These are phyloP conservation scores for Scomber scombrus DNA, from an alignment of 2,113 vertebrate species.

Conservation along the genomic window DNA sequence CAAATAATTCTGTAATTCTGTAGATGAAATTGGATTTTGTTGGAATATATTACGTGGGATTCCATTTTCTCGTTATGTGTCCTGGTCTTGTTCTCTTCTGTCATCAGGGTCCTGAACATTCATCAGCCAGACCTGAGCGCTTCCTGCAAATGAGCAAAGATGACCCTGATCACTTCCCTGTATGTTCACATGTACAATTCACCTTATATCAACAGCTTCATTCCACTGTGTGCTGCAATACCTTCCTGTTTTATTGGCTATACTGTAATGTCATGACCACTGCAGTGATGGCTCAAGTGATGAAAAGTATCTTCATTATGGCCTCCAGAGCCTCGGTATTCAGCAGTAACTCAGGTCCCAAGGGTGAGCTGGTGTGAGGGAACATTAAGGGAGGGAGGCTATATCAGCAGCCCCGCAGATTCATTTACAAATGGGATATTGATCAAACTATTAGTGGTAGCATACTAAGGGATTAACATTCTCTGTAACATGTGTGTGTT, in stretches of 20 bases:
- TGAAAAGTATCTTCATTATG: conserved; percentile 66
- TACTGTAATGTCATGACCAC: conserved; percentile 23
- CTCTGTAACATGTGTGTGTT: conserved; percentile 4
- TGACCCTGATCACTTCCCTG: conserved; percentile 91
- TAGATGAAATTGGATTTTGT: too few species aligned
- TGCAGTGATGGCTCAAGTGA: conserved; percentile 47
- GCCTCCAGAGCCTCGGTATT: conserved; percentile 32
- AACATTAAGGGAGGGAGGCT: conserved; percentile 31
- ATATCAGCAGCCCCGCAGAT: conserved; percentile 62
- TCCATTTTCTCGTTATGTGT: background rate
- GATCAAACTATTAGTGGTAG: conserved; percentile 71
- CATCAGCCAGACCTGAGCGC: conserved; percentile 91
- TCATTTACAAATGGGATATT: conserved; percentile 74
- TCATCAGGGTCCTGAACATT: conserved; percentile 91
- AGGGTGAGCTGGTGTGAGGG: conserved; percentile 22
- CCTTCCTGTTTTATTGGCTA: conserved; percentile 24
- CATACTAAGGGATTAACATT: conserved; percentile 49
- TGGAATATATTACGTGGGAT: conserved; percentile 54
- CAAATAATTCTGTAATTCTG: too few species aligned
- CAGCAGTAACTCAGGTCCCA: conserved; percentile 48
- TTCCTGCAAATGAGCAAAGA: conserved; percentile 97
- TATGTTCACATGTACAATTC: conserved; percentile 76
- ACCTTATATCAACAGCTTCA: background rate
- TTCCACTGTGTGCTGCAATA: background rate
- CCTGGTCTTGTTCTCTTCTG: conserved; percentile 8